Base-by-base conservation (phyloP, 2,797 vertebrate species). In the Pterois miles region DNA sequence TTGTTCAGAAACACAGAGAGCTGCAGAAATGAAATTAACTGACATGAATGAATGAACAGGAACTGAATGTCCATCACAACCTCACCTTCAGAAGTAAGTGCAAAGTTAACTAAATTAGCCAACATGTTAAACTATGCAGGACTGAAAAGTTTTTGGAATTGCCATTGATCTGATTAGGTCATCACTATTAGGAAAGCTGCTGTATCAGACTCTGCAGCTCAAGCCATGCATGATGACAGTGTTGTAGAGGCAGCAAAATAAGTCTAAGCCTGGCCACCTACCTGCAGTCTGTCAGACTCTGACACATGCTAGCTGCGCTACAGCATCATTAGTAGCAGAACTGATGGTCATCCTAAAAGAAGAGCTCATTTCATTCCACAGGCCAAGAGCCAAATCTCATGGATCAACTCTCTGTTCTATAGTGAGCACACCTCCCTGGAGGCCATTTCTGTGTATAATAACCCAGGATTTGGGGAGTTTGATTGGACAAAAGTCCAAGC, bases 271-370 rank as follows among this genome's bases (percentile, higher is more conserved):
- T 74, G 78, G 72, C 81, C 58, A 69, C 73, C 54, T 59, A 86
- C 83, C 74, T 83, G 69, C 69, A 56, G 54, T 76, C 78, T 73
- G 78, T 73, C 33, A 54, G 59, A 69, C 38, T 31, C 57, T 83
- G 86, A 81, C 87, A 81, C 67, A 65, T 75, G 76, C 66, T 70
- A 13, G 68, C 82, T 73, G 81, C 14, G 65, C 74, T 58, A 70
- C 54, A 78, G 76, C 79, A 85, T 92, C 86, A 91, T 93, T 89
- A 90, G 74, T 63, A 67, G 74, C 53, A 65, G 80, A 88, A 91
- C 74, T 87, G 58, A 90, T 89, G 78, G 62, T 40, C 74, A 38
- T 76, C 83, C 59, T 83, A 68, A 83, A 82, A 77, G 50, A 84
- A 79, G 33, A 68, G 56, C 36, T 64, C 14, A 76, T 86, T 78